phyloP scores from a whole-genome alignment of 1,140 invertebrate genomes.

The Lethrus apterus region DNA sequence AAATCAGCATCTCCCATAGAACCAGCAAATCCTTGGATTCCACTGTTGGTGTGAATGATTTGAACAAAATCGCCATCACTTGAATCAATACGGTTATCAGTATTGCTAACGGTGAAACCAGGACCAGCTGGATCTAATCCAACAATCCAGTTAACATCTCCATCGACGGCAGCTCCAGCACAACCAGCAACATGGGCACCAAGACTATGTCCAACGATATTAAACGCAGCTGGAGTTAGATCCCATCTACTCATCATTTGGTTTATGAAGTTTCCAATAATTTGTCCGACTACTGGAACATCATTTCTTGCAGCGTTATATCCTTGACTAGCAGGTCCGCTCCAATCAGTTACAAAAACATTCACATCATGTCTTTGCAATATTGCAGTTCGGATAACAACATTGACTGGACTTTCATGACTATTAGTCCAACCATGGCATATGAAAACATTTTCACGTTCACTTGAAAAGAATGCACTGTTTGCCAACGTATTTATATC shows the following conservation, averaged over 20 bases:
- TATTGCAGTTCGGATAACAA: slow-evolving; percentile 33
- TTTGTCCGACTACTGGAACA: slow-evolving; percentile 23
- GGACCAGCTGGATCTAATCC: slow-evolving; percentile 50
- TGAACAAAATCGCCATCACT: slow-evolving; percentile 55
- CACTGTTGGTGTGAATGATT: slow-evolving; percentile 45
- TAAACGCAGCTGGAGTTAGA: too few relatives aligned
- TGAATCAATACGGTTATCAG: slow-evolving; percentile 49
- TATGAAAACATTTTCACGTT: slow-evolving; percentile 26
- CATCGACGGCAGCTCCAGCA: slow-evolving; percentile 11
- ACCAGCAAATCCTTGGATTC: slow-evolving; percentile 50
- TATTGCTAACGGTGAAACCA: slow-evolving; percentile 43
- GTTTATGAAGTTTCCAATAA: slow-evolving; percentile 37
- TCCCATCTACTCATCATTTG: too few relatives aligned
- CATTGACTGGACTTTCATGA: slow-evolving; percentile 23
- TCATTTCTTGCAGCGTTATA: slow-evolving; percentile 33
- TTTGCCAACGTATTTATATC: slow-evolving; percentile 14
- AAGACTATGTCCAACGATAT: slow-evolving; percentile 17
- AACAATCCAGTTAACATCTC: slow-evolving; percentile 33
- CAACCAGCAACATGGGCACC: slow-evolving; percentile 19
- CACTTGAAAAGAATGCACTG: background rate
- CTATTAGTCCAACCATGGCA: slow-evolving; percentile 32
- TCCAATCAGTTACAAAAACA: slow-evolving; percentile 50
- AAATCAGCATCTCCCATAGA: slow-evolving; percentile 63
- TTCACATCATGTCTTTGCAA: slow-evolving; percentile 41
- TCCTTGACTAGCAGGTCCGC: slow-evolving; percentile 23